Evolutionary conservation across 2,797 vertebrate species (phyloP), one percentile per base, ranked within the genome.

Genomic region (Manis javanica): DNA sequence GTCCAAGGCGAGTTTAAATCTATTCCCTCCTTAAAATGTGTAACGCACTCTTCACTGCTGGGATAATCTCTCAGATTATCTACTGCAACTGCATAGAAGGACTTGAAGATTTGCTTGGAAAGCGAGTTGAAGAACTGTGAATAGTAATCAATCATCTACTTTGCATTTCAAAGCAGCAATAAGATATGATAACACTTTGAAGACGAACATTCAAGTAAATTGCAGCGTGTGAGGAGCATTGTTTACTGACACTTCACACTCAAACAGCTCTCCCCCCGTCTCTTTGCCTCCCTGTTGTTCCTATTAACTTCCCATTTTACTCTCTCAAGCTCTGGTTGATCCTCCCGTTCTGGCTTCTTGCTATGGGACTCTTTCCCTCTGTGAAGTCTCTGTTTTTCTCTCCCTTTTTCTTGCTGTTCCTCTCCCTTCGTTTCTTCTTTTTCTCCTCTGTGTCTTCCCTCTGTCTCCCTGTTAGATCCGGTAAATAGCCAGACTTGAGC

Each of bases 161-260:
- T 72, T 96, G 63, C 86, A 96, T 91, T 95, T 96, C 91, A 97
- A 97, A 94, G 63, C 39, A 53, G 24, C 68, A 75, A 92, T 87
- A 95, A 68, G 55, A 94, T 94, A 71, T 49, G 72, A 93, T 86
- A 92, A 78, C 29, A 53, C 92, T 97, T 92, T 93, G 63, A 96
- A 96, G 91, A 91, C 1, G 55, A 79, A n/a, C 53, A 61, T 90
- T 88, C 53, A 94, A 96, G 78, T 84, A 96, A 95, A 93, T 64
- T 68, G 26, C 37, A 90, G 10, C 87, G 9, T 72, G 69, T 61
- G 34, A 95, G 79, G 2, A 89, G 19, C 49, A 79, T 57, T 51
- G 53, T 96, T 87, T 97, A 77, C 83, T 90, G 90, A 85, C 29
- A 79, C 26, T 75, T 84, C 31, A 82, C 21, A 85, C 9, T 82